Conservation (phyloP, 1,140 invertebrate species). For the Phymastichus coffea region DNA sequence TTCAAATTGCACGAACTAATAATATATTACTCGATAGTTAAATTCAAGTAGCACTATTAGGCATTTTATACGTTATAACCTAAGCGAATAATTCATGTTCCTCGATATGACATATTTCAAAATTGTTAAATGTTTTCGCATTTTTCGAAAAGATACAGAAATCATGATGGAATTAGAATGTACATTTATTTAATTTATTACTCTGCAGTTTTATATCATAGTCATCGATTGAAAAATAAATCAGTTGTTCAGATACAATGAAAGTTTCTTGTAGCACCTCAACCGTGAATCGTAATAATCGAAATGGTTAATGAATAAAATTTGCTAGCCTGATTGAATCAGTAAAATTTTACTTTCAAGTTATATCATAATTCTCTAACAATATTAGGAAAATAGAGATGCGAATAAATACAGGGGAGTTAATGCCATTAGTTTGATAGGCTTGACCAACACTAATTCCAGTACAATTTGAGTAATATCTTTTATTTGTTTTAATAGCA, state of each 20-base stretch:
- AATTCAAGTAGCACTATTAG: not conserved
- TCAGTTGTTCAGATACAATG: slow-evolving; percentile 13
- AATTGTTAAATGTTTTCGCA: slow-evolving; percentile 5
- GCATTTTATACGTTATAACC: not conserved
- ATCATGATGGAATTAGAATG: not conserved
- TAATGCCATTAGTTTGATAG: too few relatives aligned
- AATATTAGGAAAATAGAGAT: too few relatives aligned
- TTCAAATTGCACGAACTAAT: not conserved
- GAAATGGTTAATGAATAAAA: not conserved
- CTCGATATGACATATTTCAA: not conserved
- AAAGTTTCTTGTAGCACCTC: too few relatives aligned
- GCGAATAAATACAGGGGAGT: too few relatives aligned
- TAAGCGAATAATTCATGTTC: not conserved
- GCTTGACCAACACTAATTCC: too few relatives aligned
- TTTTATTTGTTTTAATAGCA: too few relatives aligned
- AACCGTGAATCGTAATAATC: not conserved
- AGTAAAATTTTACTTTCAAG: not conserved
- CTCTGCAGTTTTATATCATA: slow-evolving; percentile 10
- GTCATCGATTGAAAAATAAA: not conserved
- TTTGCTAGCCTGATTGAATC: not conserved
- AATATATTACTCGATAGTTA: not conserved
- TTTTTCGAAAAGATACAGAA: not conserved
- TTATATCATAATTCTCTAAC: too few relatives aligned
- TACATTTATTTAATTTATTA: slow-evolving; percentile 11
- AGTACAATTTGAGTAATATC: too few relatives aligned